Conservation (phyloP, 2,888 invertebrate genomes). For the Metacarcinus magister region DNA sequence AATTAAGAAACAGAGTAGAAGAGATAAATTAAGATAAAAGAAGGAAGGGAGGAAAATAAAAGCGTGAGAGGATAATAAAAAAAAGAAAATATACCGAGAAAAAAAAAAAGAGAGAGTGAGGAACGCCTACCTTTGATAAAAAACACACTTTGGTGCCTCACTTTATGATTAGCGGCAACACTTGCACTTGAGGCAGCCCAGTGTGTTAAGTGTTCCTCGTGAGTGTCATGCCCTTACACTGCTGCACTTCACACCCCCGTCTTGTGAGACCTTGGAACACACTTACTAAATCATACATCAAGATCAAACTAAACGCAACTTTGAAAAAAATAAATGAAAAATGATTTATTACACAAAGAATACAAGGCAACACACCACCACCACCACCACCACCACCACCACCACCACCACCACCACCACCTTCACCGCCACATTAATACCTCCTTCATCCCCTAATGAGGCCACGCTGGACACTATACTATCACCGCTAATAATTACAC, state of each 20-base stretch:
- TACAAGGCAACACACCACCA: neutral
- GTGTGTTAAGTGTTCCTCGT: neutral
- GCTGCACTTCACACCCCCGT: too few relatives aligned
- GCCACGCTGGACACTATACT: neutral
- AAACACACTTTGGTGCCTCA: neutral
- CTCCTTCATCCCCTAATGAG: neutral
- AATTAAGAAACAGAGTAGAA: too few relatives aligned
- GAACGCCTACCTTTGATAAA: too few relatives aligned
- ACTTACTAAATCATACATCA: too few relatives aligned
- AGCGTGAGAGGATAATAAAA: neutral
- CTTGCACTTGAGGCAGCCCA: neutral
- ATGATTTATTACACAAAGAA: neutral
- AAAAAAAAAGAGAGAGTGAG: too few relatives aligned
- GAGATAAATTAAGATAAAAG: too few relatives aligned
- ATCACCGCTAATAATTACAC: neutral
- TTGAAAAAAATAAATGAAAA: too few relatives aligned
- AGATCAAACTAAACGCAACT: too few relatives aligned
- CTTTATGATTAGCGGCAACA: neutral
- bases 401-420: neutral
- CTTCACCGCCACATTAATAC: neutral
- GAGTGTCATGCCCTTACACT: too few relatives aligned
- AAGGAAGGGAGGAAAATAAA: neutral
- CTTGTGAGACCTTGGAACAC: too few relatives aligned
- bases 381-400: neutral
- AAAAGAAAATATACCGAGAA: too few relatives aligned